Percentiles rank a stretch among this genome's conserved stretches.
Conservation (phyloP, 2,888 invertebrate species). For the Drosophila siamana region DNA sequence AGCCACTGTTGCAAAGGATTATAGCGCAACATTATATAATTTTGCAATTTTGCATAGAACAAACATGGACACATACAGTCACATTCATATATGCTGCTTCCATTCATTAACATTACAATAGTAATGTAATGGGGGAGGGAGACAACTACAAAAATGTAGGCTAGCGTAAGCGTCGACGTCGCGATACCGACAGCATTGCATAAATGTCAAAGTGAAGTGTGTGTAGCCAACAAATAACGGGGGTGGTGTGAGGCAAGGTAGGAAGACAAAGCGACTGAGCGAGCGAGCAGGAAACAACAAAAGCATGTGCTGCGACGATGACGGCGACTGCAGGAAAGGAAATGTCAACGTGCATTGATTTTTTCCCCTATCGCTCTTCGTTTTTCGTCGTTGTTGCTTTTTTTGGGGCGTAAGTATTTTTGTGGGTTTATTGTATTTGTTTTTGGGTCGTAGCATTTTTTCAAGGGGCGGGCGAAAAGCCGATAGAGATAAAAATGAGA, state of each 20-base stretch:
- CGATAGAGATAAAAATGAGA: slow-evolving; percentile 66
- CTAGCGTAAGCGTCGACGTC: slow-evolving; percentile 38
- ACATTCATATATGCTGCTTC: slow-evolving; percentile 15
- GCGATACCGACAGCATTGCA: slow-evolving; percentile 49
- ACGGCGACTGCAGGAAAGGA: slow-evolving; percentile 35
- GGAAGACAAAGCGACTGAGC: slow-evolving; percentile 9
- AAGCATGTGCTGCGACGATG: slow-evolving; percentile 38
- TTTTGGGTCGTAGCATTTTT: slow-evolving; percentile 40
- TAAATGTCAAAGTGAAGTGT: slow-evolving; percentile 68
- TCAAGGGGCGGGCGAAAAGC: slow-evolving; percentile 40
- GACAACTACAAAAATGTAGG: slow-evolving; percentile 49
- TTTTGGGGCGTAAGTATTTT: slow-evolving; percentile 63
- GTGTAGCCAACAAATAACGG: slow-evolving; percentile 18
- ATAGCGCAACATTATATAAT: slow-evolving; percentile 49
- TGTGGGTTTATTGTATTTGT: slow-evolving; percentile 52
- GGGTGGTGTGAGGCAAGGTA: neutral
- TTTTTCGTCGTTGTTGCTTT: slow-evolving; percentile 38
- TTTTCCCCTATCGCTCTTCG: slow-evolving; percentile 33
- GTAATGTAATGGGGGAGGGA: slow-evolving; percentile 15
- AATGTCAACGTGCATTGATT: slow-evolving; percentile 68
- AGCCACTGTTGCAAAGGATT: slow-evolving; percentile 38
- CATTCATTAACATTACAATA: slow-evolving; percentile 60
- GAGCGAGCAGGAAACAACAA: slow-evolving; percentile 39
- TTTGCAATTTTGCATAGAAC: slow-evolving; percentile 42
- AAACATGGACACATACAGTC: slow-evolving; percentile 17